These are phyloP conservation scores for Gymnocheta viridis DNA, from an alignment of 2,888 invertebrate species.

Conservation along the genomic window DNA sequence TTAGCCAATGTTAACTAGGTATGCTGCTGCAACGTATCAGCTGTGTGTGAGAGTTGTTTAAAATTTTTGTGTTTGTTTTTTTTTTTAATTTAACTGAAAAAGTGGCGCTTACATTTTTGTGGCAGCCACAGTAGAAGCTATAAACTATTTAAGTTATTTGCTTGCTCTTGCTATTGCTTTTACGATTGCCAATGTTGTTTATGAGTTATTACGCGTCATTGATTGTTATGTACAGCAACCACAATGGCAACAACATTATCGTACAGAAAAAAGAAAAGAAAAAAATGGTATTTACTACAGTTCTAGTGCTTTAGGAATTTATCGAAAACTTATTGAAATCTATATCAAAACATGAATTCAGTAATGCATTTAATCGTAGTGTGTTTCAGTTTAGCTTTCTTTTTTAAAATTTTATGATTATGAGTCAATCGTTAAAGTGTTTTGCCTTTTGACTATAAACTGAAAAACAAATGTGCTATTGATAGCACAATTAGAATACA, in stretches of 20 bases:
- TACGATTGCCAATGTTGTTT: slow-evolving; percentile 65
- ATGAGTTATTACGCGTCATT: slow-evolving; percentile 67
- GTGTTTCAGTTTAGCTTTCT: not conserved
- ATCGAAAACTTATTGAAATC: slow-evolving; percentile 22
- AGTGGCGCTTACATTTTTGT: slow-evolving; percentile 49
- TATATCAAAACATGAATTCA: slow-evolving; percentile 18
- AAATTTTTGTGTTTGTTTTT: not conserved
- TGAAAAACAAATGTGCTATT: not conserved
- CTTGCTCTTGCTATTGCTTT: slow-evolving; percentile 45
- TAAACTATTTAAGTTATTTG: slow-evolving; percentile 58
- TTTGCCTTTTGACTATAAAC: slow-evolving; percentile 1
- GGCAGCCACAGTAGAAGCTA: slow-evolving; percentile 26
- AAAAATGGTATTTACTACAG: slow-evolving; percentile 26
- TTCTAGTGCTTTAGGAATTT: slow-evolving; percentile 30
- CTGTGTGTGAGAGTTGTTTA: not conserved
- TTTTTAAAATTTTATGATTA: slow-evolving; percentile 28
- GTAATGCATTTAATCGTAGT: slow-evolving; percentile 18
- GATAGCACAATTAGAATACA: not conserved
- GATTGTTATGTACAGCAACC: slow-evolving; percentile 49
- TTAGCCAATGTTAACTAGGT: slow-evolving; percentile 20
- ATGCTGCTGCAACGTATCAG: not conserved
- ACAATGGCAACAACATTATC: slow-evolving; percentile 14
- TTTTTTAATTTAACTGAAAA: not conserved
- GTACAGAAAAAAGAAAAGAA: not conserved
- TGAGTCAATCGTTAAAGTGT: slow-evolving; percentile 9